Conservation (phyloP, 2,797 vertebrate species). For the Bradypodion pumilum region DNA sequence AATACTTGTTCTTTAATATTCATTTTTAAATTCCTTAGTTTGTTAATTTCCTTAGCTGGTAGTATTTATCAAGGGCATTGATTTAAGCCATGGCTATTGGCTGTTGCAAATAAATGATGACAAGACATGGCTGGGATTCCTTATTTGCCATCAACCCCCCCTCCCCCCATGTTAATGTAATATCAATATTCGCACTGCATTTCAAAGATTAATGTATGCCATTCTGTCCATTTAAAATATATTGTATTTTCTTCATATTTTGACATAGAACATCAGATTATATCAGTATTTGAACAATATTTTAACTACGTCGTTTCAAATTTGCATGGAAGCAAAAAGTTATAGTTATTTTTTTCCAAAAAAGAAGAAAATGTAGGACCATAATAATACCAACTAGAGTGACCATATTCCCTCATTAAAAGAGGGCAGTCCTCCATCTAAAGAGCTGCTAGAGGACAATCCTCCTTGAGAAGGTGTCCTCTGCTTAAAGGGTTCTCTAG, state of each 20-base stretch:
- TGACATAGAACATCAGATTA: constrained; percentile 12
- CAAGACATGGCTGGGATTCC: constrained; percentile 71
- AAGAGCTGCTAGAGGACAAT: no score
- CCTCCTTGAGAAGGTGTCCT: no score
- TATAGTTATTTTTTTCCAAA: not conserved
- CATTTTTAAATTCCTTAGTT: constrained; percentile 57
- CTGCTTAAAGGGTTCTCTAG: no score
- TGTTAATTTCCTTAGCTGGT: constrained; percentile 61
- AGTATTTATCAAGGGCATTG: constrained; percentile 75
- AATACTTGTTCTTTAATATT: no score
- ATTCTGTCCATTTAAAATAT: constrained; percentile 61
- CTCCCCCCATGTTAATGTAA: constrained; percentile 69
- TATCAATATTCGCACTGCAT: constrained; percentile 58
- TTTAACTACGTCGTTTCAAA: not conserved
- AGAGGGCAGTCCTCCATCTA: no score
- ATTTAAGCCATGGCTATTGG: constrained; percentile 73
- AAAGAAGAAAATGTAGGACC: not conserved
- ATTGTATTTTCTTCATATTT: constrained; percentile 36
- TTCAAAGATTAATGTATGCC: constrained; percentile 72
- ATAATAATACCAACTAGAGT: not conserved
- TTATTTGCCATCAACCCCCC: constrained; percentile 65
- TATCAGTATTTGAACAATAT: not conserved
- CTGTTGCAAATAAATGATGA: constrained; percentile 77
- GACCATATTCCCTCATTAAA: no score
- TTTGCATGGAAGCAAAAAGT: not conserved